Evolutionary conservation across 2,888 invertebrate species (phyloP), one percentile per base, ranked within the genome.

Genomic region (Eupithecia subfuscata): DNA sequence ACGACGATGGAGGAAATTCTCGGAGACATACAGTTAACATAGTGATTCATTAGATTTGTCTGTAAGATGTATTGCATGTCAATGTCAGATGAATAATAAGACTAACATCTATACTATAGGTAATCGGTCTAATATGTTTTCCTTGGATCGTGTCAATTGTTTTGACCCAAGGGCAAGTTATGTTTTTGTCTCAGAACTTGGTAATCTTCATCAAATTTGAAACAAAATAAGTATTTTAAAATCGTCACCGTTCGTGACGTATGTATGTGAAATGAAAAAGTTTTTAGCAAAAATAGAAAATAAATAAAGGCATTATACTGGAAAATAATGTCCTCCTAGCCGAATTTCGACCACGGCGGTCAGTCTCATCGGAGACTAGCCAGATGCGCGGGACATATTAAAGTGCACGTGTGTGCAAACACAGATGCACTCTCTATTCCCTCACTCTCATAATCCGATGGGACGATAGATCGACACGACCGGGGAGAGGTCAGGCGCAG

Each of bases 21-120:
- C 69, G 71, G 63, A 77, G 75, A 78, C 75, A 77, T 71, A 69
- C 63, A 52, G 37, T 71, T 79, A 74, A 71, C 45, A 30, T 52
- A 37, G 43, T 71, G 75, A 70, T 67, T 75, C 77, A 74, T 74
- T 76, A 14, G 69, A 75, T 43, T 37, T 74, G 52, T 72, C 67
- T 45, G 16, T 25, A 70, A 75, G 64, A 68, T 72, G 48, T 73
- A 30, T 43, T 52, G 43, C 43, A n/a, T 14, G n/a, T n/a, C n/a
- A 25, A 43, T 8, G 18, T 67, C n/a, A 67, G 18, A 40, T 40
- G 40, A 65, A 65, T 18, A 65, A n/a, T 18, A 37, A 37, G 30
- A 18, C 7, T 37, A 18, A 16, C 2, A 18, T 65, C 30, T 3
- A n/a, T n/a, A n/a, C n/a, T n/a, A n/a, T 30, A 18, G 4, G 2